These are phyloP conservation scores for Petrophora chlorosata DNA, from an alignment of 2,888 invertebrate species.

Conservation along the genomic window DNA sequence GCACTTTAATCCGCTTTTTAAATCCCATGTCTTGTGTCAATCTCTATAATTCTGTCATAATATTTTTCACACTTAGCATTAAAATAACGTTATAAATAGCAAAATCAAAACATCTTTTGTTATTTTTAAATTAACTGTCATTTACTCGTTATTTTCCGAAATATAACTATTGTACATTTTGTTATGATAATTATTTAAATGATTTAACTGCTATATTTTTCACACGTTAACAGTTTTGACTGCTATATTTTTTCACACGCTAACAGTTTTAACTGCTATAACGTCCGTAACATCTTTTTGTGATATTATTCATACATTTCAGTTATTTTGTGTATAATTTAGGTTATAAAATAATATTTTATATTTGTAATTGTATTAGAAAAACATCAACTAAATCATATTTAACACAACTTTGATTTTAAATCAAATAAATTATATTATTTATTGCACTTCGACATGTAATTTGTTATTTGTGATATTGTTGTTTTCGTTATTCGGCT, in stretches of 20 bases:
- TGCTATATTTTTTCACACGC: no score
- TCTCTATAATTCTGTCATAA: neutral
- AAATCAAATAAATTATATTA: constrained; percentile 22
- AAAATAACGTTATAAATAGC: no score
- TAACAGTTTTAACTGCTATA: constrained; percentile 3
- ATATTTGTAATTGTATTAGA: constrained; percentile 7
- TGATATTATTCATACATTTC: constrained; percentile 16
- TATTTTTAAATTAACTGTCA: no score
- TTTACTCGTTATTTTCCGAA: no score
- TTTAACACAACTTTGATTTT: constrained; percentile 25
- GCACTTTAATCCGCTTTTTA: constrained; percentile 1
- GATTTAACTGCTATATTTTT: no score
- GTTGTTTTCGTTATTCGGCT: neutral
- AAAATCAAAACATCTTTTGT: no score
- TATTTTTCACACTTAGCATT: no score
- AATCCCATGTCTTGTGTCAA: neutral
- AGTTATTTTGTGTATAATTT: constrained; percentile 7
- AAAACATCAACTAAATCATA: constrained; percentile 4
- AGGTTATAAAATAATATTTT: constrained; percentile 30
- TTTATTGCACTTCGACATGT: constrained; percentile 19
- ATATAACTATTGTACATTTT: no score
- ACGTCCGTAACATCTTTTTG: constrained; percentile 19
- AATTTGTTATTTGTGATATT: neutral
- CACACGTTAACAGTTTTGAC: no score
- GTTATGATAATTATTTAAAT: no score